Percentiles rank a stretch among this genome's conserved stretches.
These are phyloP conservation scores for Oncorhynchus clarkii DNA, from an alignment of 2,113 vertebrate genomes.

Conservation along the genomic window DNA sequence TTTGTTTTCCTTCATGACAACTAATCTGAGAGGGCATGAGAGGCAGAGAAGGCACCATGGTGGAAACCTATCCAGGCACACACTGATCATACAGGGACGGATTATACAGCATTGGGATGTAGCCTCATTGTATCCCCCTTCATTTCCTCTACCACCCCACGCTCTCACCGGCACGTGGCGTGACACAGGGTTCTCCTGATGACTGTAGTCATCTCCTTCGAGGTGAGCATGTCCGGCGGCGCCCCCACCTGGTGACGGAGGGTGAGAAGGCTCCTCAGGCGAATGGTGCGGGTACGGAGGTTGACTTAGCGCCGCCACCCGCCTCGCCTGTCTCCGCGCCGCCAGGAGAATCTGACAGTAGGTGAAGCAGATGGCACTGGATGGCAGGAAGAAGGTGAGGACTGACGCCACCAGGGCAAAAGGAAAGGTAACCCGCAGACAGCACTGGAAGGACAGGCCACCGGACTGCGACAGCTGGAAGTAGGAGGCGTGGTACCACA, in stretches of 20 bases:
- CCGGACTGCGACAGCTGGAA: slow-evolving; percentile 59
- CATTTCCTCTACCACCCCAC: not conserved
- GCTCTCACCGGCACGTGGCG: slow-evolving; percentile 66
- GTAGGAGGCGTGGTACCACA: slow-evolving; percentile 57
- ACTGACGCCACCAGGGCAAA: slow-evolving; percentile 90
- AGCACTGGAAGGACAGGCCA: slow-evolving; percentile 78
- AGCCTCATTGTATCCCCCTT: too few species aligned
- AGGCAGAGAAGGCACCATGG: not conserved
- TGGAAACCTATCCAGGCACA: not conserved
- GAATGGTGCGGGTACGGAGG: slow-evolving; percentile 70
- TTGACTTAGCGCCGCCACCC: slow-evolving; percentile 86
- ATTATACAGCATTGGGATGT: not conserved
- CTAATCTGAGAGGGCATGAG: not conserved
- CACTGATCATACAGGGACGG: not conserved
- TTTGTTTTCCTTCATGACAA: not conserved
- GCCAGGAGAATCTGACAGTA: slow-evolving; percentile 92
- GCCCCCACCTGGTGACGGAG: slow-evolving; percentile 59
- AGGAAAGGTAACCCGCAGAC: slow-evolving; percentile 86
- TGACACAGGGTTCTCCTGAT: slow-evolving; percentile 59
- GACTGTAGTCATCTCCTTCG: slow-evolving; percentile 66
- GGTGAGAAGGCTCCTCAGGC: slow-evolving; percentile 71
- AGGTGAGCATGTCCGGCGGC: slow-evolving; percentile 33
- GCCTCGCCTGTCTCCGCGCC: slow-evolving; percentile 84
- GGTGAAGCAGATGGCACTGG: slow-evolving; percentile 93
- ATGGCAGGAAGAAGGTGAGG: slow-evolving; percentile 93